Conservation (phyloP, 1,140 invertebrate genomes). For the Brevipalpus yothersi region DNA sequence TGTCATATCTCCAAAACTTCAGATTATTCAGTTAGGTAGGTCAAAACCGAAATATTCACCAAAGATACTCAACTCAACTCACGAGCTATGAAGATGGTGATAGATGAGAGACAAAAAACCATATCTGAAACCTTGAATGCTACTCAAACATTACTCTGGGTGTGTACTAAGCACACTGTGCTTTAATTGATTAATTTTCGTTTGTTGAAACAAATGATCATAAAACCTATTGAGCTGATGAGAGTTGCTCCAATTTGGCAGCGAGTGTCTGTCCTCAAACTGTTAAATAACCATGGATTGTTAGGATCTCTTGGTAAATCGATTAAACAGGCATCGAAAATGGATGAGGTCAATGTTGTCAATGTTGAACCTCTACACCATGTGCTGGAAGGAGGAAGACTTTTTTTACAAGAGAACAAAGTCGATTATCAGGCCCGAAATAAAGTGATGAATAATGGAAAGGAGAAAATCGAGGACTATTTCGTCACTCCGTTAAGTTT, state of each 20-base stretch:
- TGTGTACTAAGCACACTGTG: too few species aligned
- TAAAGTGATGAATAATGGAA: background rate
- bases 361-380: background rate
- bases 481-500: background rate
- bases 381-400: background rate
- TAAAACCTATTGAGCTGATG: background rate
- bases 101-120: too few species aligned
- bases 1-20: too few species aligned
- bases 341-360: background rate
- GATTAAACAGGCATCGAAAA: background rate
- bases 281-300: background rate
- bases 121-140: too few species aligned
- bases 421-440: background rate
- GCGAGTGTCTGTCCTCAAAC: background rate
- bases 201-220: background rate
- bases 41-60: too few species aligned
- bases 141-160: too few species aligned
- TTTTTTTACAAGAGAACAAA: background rate
- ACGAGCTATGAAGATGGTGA: too few species aligned
- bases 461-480: background rate
- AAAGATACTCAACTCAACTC: too few species aligned
- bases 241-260: background rate
- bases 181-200: too few species aligned
- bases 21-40: too few species aligned
- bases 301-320: background rate